Evolutionary conservation across 2,797 vertebrate species (phyloP).

Genomic region (Poeciliopsis presidionis): DNA sequence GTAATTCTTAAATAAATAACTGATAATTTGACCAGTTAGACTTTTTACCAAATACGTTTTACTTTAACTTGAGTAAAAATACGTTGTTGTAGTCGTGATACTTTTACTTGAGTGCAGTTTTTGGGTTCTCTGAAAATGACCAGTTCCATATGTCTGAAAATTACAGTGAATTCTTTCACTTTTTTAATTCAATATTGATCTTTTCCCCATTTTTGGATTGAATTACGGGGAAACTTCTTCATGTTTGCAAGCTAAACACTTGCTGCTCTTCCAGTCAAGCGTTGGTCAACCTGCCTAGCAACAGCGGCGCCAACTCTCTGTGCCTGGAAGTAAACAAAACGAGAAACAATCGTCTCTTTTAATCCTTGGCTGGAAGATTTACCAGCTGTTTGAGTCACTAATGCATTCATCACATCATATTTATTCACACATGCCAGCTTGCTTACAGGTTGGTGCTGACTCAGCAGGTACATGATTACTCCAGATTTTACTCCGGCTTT

Average conservation of each 20-base stretch:
- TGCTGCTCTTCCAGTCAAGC: not conserved
- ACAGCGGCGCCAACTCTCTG: not conserved
- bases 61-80: no score
- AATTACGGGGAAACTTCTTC: not conserved
- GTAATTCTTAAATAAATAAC: no score
- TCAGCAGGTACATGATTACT: not conserved
- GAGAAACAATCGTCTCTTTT: not conserved
- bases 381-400: constrained; percentile 1
- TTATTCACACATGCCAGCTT: constrained; percentile 3
- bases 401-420: constrained; percentile 3
- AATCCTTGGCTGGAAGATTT: not conserved
- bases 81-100: no score
- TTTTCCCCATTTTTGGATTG: not conserved
- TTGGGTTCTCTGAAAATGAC: no score
- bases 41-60: no score
- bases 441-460: constrained; percentile 6
- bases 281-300: not conserved
- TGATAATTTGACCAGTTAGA: no score
- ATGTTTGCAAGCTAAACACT: not conserved
- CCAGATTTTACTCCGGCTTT: not conserved
- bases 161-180: not conserved
- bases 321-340: not conserved
- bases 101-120: no score
- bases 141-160: not conserved
- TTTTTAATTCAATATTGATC: not conserved